These are phyloP conservation scores for Nothoprocta pentlandii DNA, from an alignment of 2,113 vertebrate genomes.

Conservation along the genomic window DNA sequence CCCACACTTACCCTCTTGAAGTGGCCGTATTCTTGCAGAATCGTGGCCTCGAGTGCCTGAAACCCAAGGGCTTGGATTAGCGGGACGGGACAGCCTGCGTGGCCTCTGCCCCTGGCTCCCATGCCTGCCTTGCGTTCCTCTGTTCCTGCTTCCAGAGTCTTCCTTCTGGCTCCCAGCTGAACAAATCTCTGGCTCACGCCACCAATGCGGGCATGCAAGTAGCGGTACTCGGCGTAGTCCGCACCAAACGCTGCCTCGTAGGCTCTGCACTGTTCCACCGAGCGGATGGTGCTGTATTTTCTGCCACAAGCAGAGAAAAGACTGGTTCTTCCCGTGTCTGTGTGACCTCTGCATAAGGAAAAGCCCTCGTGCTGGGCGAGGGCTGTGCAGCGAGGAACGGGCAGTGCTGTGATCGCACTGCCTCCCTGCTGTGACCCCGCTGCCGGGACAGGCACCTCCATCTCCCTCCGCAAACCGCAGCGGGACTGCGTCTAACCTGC, in stretches of 20 bases:
- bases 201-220: slow-evolving; percentile 81
- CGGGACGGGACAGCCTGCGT: accelerated
- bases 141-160: slow-evolving; percentile 81
- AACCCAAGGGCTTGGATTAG: background rate
- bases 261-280: slow-evolving; percentile 78
- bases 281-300: slow-evolving; percentile 78
- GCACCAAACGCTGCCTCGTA: slow-evolving; percentile 86
- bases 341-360: background rate
- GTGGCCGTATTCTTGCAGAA: slow-evolving; percentile 85
- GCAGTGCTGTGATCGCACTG: background rate
- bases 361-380: too few species aligned
- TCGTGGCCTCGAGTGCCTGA: slow-evolving; percentile 86
- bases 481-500: background rate
- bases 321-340: background rate
- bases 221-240: slow-evolving; percentile 83
- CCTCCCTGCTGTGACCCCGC: background rate
- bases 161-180: slow-evolving; percentile 87
- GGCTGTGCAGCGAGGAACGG: background rate
- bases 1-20: slow-evolving; percentile 84
- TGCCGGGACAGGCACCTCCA: accelerated
- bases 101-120: accelerated
- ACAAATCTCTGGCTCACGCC: slow-evolving; percentile 82
- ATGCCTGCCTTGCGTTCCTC: slow-evolving; percentile 82
- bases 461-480: accelerated
- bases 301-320: slow-evolving; percentile 53